A percentile compares a stretch with the other conserved stretches of the same genome.
Conservation (phyloP, 2,888 invertebrate species). For the Dinocampus coccinellae region DNA sequence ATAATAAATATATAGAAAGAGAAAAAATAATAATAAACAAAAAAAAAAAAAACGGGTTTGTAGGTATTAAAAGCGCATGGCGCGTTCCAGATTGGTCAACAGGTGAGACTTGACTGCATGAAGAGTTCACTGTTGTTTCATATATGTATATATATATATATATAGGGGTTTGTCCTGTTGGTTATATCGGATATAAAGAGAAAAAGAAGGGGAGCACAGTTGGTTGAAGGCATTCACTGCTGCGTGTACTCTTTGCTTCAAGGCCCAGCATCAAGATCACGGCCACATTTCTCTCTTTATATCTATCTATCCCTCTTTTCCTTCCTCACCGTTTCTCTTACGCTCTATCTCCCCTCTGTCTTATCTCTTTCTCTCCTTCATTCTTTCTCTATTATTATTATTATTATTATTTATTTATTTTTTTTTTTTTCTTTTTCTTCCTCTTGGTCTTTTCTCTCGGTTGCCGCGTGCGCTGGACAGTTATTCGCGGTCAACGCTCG, state of each 20-base stretch:
- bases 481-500: conserved; percentile 40
- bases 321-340: not conserved
- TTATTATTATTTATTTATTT: too few species aligned
- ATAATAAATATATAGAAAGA: too few species aligned
- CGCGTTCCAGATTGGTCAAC: conserved; percentile 11
- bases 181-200: not conserved
- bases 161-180: not conserved
- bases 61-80: not conserved
- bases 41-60: conserved; percentile 14
- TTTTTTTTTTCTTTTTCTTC: too few species aligned
- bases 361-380: not conserved
- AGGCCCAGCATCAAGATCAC: conserved; percentile 37
- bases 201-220: conserved; percentile 6
- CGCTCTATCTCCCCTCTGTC: too few species aligned
- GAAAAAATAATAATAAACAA: too few species aligned
- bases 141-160: not conserved
- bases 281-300: conserved; percentile 21
- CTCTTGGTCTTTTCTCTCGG: not conserved
- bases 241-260: conserved; percentile 18
- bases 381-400: too few species aligned
- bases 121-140: not conserved
- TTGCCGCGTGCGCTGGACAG: conserved; percentile 29
- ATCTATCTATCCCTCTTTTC: not conserved
- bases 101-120: conserved; percentile 19
- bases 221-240: conserved; percentile 8